Evolutionary conservation across 2,888 invertebrate genomes (phyloP), one percentile per base, ranked within the genome.

Genomic region (Sarcophaga subvicina): DNA sequence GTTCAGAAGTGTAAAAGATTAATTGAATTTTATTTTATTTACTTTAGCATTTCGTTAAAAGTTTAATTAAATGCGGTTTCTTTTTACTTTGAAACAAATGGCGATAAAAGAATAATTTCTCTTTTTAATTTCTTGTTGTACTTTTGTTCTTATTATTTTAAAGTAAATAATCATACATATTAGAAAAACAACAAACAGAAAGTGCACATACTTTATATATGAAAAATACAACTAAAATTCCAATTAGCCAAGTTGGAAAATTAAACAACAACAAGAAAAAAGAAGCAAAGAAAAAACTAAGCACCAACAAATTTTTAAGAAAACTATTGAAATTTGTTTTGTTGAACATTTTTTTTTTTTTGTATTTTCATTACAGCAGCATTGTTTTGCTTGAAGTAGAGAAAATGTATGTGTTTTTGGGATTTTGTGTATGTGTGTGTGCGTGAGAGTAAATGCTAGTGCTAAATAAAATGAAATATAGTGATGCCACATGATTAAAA

Each of bases 61-160:
- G 3, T 71, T 86, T 87, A 79, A 87, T 86, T 71, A 79, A 69
- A 86, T 83, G 67, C 80, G 72, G 76, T 67, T 47, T 83, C 70
- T 70, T 47, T 45, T 59, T 69, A 70, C 60, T 72, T 10, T 37
- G 37, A 37, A 80, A 72, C 12, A 20, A 45, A 71, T 14, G 54
- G 54, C 12, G 54, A 54, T 66, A 77, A 47, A 70, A 54, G 17
- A 17, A 60, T 54, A 22, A 76, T 49, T 79, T 59, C 72, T 64
- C 64, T 71, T 75, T 14, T 67, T 66, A 37, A 37, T 37, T 37
- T 6, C 37, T 37, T 37, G 37, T 73, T 73, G 5, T 45, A 64
- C 22, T 67, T 22, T 69, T 73, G 60, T 76, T 37, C 59, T 12
- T 77, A 47, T 78, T 20, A 70, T 78, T 62, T 60, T 63, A 59